Conservation (phyloP, 2,113 vertebrate species). For the Cyprinus carpio region DNA sequence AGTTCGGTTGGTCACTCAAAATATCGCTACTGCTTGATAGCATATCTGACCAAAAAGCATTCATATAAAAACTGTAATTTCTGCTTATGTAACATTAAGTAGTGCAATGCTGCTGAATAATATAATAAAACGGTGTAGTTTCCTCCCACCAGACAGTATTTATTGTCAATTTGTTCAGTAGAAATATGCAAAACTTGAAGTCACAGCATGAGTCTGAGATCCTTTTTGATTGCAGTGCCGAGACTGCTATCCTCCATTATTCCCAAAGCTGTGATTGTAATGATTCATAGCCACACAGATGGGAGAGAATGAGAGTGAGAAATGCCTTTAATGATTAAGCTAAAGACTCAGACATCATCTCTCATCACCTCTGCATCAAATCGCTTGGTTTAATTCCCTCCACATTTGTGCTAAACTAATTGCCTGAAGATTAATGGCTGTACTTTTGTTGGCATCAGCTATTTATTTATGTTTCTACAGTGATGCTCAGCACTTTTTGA, state of each 20-base stretch:
- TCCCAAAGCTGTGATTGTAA: constrained; percentile 19
- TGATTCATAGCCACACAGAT: constrained; percentile 23
- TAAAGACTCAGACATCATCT: constrained; percentile 14
- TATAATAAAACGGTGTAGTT: neutral
- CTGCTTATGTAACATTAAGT: neutral
- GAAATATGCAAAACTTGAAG: constrained; percentile 15
- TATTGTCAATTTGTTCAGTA: neutral
- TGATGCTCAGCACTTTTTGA: neutral
- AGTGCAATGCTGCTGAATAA: neutral
- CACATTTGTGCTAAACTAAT: neutral
- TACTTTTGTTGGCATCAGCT: neutral
- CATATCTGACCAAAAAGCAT: neutral
- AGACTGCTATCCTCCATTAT: constrained; percentile 7
- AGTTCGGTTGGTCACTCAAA: neutral
- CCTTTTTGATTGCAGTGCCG: neutral
- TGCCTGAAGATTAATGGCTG: constrained; percentile 21
- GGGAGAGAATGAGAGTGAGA: neutral
- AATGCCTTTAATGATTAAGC: constrained; percentile 7
- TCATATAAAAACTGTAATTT: neutral
- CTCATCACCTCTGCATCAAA: constrained; percentile 7
- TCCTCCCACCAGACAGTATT: neutral
- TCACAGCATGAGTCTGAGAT: neutral
- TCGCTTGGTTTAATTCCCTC: constrained; percentile 8
- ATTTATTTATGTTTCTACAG: neutral
- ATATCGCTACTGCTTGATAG: neutral